A percentile compares a stretch with the other conserved stretches of the same genome.
These are phyloP conservation scores for Nothura maculosa DNA, from an alignment of 2,797 vertebrate genomes.

Conservation along the genomic window DNA sequence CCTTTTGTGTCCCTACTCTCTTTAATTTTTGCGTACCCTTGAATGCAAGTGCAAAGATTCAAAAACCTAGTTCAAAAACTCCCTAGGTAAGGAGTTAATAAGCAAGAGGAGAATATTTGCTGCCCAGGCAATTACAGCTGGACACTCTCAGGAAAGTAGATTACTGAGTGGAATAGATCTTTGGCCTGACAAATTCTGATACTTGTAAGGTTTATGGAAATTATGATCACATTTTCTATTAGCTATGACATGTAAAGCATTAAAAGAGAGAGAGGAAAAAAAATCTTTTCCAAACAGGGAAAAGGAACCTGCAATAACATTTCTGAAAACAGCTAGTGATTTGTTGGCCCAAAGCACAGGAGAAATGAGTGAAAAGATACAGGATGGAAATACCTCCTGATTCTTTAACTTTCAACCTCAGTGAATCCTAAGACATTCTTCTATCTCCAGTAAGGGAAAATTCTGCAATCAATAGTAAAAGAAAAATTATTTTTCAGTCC, in stretches of 20 bases:
- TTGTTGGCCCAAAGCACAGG: not conserved
- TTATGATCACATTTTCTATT: not conserved
- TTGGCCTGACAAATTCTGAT: not conserved
- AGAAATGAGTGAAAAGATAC: not conserved
- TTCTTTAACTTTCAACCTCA: not conserved
- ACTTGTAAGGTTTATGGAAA: not conserved
- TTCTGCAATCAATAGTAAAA: not conserved
- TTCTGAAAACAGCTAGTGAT: not conserved
- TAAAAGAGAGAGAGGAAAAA: not conserved
- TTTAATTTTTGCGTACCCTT: not conserved
- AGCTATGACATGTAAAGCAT: not conserved
- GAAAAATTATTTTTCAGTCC: not conserved
- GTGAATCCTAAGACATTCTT: not conserved
- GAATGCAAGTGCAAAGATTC: not conserved
- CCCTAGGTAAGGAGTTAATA: not conserved
- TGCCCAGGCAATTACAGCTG: not conserved
- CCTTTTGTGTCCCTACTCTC: not conserved
- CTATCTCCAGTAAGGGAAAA: not conserved
- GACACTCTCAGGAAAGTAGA: not conserved
- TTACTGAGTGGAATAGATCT: not conserved
- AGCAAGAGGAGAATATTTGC: not conserved
- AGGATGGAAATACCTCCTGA: not conserved
- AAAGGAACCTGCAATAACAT: not conserved
- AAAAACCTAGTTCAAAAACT: not conserved
- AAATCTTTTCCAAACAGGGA: not conserved